Percentiles rank a stretch among this genome's conserved stretches.
phyloP scores from a whole-genome alignment of 2,797 vertebrate genomes.

The Sparus aurata region DNA sequence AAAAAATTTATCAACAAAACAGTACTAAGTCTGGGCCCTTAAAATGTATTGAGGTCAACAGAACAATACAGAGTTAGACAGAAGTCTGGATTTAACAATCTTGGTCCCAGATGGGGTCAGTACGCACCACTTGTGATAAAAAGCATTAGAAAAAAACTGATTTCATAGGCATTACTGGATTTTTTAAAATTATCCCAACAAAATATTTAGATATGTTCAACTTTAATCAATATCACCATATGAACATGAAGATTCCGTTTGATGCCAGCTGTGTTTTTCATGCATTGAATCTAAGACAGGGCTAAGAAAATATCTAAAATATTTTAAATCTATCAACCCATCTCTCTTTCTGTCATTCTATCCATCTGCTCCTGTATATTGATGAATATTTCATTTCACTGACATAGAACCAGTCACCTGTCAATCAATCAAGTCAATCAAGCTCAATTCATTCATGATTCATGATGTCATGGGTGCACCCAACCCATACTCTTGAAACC shows the following conservation, averaged over 20 bases:
- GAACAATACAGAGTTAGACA: too few species aligned
- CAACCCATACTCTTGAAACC: not conserved
- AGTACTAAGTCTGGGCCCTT: too few species aligned
- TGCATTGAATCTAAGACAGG: not conserved
- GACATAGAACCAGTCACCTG: not conserved
- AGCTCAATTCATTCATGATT: not conserved
- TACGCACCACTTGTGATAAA: not conserved
- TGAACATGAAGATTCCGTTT: not conserved
- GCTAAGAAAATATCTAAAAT: not conserved
- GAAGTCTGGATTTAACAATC: too few species aligned
- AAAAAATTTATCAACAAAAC: too few species aligned
- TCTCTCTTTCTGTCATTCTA: not conserved
- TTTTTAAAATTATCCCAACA: not conserved
- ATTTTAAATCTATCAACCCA: not conserved
- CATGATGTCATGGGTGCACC: not conserved
- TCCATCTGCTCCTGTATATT: not conserved
- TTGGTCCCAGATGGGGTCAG: too few species aligned
- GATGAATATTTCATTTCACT: not conserved
- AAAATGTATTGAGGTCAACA: too few species aligned
- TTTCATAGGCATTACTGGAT: not conserved
- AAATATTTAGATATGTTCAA: not conserved
- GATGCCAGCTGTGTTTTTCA: not conserved
- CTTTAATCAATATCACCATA: not conserved
- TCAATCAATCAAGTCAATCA: not conserved
- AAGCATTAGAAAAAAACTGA: not conserved